Base-by-base conservation (phyloP, 2,888 invertebrate genomes). In the Atherix ibis region DNA sequence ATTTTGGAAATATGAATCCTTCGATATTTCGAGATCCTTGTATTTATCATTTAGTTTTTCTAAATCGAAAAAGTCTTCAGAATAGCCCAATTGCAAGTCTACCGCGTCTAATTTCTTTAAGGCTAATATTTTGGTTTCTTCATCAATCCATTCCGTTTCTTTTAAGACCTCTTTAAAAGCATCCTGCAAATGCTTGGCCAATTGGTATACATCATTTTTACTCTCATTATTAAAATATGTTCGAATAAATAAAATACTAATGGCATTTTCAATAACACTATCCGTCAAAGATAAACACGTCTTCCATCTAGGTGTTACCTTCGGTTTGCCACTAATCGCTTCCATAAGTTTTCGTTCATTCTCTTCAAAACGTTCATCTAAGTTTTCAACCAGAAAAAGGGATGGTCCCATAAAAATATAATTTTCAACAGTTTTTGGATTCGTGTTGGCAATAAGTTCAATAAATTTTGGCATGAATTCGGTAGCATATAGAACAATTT, bases 21-120 rank as follows among this genome's bases (percentile, higher is more conserved):
- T 64, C 8, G 63, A 65, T 19, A 84, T 69, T 1, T 65, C 64
- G 36, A 91, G 55, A 32, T 73, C 76, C 12, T 68, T 67, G 52
- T 91, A 92, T 46, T 82, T 77, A 33, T 80, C 75, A 53, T 94
- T 84, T 39, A 95, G 61, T 45, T 82, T 73, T 1, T 64, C 66
- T 8, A 77, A 68, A 46, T 83, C 70, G 14, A 84, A 65, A 35
- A 94, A 85, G 50, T 84, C 92, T 50, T 92, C 82, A 0, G 92
- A 92, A 54, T 85, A 94, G 26, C 91, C 77, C 44, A 95, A 92
- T 80, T 88, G 85, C 50, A 89, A 84, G 22, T 81, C 78, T 38
- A 91, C 91, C 3, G 85, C 80, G 51, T 88, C 80, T 0, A 88
- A 89, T 56, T 94, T 94, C 5, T 75, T 73, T 43, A 80, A 74